Base-by-base conservation (phyloP, 1,140 invertebrate species). In the Halictus rubicundus region DNA sequence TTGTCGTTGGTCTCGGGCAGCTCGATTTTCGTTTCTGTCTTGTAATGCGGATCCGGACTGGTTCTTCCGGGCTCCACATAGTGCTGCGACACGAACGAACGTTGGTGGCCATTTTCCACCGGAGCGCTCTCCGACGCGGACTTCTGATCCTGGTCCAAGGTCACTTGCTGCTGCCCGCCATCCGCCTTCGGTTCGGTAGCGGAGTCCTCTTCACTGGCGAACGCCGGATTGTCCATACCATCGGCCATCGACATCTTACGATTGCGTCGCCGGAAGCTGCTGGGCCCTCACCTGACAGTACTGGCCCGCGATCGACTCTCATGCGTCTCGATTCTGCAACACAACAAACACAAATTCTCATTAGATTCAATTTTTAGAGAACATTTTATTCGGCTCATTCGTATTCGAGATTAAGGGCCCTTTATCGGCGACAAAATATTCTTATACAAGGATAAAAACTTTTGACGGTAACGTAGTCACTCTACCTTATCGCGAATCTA, bases 171-270 rank as follows among this genome's bases (percentile, higher is more conserved):
- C 39, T 84, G 86, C 37, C 84, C 54, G 78, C 88, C 83, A 65
- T 84, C 78, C 72, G 60, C 63, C 39, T 74, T 85, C 63, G 76
- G 32, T n/a, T 46, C 59, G 82, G n/a, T 52, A 6, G 57, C 46
- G 83, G 70, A 80, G 21, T 88, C 88, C 12, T 92, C 90, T 57
- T 92, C 92, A 72, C 86, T 88, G 77, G 80, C 88, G 83, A 92
- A 93, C 80, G 91, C 91, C 78, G 89, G 91, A 83, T 93, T 93
- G 70, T 93, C 92, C 74, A 89, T 90, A 54, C 92, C 91, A 37
- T 77, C 88, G 74, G 78, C 80, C 78, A 86, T 82, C 87, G 90
- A 89, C 90, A 90, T 91, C 80, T 89, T 77, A 72, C 77, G 74
- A 82, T 83, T 65, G 69, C 76, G 72, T 82, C 75, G 68, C 83